Percentiles rank a stretch among this genome's conserved stretches.
These are phyloP conservation scores for Brassicogethes aeneus DNA, from an alignment of 2,888 invertebrate species.

Conservation along the genomic window DNA sequence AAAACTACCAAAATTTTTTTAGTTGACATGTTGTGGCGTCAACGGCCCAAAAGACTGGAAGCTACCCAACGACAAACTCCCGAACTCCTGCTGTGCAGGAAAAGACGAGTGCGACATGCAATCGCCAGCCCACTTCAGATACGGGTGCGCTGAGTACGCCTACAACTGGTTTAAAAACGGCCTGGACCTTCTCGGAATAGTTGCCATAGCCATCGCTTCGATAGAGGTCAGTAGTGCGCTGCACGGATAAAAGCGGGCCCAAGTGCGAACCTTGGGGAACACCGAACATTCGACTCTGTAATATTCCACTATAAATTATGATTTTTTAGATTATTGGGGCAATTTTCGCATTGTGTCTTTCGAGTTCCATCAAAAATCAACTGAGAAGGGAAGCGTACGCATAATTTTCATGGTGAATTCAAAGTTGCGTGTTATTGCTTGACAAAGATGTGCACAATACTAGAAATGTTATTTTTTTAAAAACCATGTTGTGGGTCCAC, in stretches of 20 bases:
- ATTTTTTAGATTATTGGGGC: conserved; percentile 62
- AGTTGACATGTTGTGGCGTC: conserved; percentile 24
- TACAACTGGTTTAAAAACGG: conserved; percentile 40
- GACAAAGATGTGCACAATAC: too few species aligned
- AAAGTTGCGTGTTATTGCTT: conserved; percentile 1
- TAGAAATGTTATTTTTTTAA: too few species aligned
- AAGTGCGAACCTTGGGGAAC: too few species aligned
- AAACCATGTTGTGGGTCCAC: too few species aligned
- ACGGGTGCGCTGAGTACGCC: conserved; percentile 43
- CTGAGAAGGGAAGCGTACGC: conserved; percentile 50
- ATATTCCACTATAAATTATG: too few species aligned
- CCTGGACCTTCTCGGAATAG: conserved; percentile 51
- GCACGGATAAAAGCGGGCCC: too few species aligned
- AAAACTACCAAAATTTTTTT: too few species aligned
- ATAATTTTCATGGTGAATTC: too few species aligned
- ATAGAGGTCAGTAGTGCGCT: conserved; percentile 49
- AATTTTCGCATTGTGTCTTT: conserved; percentile 78
- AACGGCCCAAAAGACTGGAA: conserved; percentile 20
- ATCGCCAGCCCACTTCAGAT: conserved; percentile 30
- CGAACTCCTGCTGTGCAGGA: conserved; percentile 18
- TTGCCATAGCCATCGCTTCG: conserved; percentile 57
- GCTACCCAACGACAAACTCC: conserved; percentile 17
- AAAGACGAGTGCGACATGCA: conserved; percentile 33
- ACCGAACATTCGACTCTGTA: too few species aligned
- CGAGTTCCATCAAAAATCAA: conserved; percentile 77